These are phyloP conservation scores for Athalia rosae DNA, from an alignment of 2,888 invertebrate species.

Conservation along the genomic window DNA sequence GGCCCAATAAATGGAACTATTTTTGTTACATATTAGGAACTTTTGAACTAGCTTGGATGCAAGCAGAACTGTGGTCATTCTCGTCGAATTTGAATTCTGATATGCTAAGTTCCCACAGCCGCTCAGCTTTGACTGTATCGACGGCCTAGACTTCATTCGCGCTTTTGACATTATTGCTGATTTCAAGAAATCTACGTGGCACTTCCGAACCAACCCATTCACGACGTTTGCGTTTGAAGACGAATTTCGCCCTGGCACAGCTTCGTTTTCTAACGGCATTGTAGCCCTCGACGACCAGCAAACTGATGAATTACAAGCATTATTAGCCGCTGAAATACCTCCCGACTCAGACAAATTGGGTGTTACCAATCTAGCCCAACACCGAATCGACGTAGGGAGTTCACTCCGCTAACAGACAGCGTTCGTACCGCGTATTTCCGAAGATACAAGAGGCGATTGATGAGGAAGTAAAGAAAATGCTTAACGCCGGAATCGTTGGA, in stretches of 20 bases:
- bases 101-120: constrained; percentile 2
- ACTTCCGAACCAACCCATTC: constrained; percentile 4
- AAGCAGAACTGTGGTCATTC: too few species aligned
- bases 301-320: background rate
- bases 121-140: background rate
- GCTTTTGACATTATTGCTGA: constrained; percentile 4
- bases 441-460: constrained; percentile 44
- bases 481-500: constrained; percentile 48
- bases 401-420: constrained; percentile 41
- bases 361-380: constrained; percentile 32
- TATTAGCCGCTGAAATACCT: constrained; percentile 31
- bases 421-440: constrained; percentile 47
- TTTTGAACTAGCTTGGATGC: too few species aligned
- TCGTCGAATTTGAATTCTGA: background rate
- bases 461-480: constrained; percentile 51
- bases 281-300: background rate
- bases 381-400: constrained; percentile 40
- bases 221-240: background rate
- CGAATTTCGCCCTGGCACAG: background rate
- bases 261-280: constrained; percentile 17
- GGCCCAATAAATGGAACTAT: too few species aligned
- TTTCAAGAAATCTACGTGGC: constrained; percentile 12
- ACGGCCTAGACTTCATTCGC: constrained; percentile 20
- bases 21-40: too few species aligned
- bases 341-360: background rate